Evolutionary conservation across 2,888 invertebrate genomes (phyloP), one percentile per base, ranked within the genome.

Genomic region (Dendrolimus pini): DNA sequence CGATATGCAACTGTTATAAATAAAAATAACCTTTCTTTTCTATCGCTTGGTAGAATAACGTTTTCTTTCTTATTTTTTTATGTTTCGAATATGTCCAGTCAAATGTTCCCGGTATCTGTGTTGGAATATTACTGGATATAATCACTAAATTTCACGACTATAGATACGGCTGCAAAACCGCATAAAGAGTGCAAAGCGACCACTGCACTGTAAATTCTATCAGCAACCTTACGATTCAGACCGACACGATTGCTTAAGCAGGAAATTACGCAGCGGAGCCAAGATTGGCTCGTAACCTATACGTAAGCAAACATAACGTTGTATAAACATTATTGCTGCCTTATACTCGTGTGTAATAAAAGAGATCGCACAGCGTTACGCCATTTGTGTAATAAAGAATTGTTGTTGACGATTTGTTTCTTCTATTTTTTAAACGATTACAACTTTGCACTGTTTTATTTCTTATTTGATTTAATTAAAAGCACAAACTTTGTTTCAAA

Each of bases 241-340:
- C 47, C 47, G 47, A 47, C 9, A 47, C 30, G 30, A 30, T 30
- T 9, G 8, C 12, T 9, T 8, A 47, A 47, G 6, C 47, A 47
- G 47, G 47, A 47, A 47, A 47, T 47, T 47, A 47, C 12, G 12
- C 12, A 47, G 47, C 62, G 57, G 66, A 72, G 71, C 72, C 68
- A 68, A 74, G 75, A 73, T 71, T 64, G 70, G 73, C 72, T 68
- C 56, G 60, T 70, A 68, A 66, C 63, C 64, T 69, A 71, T 10
- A 47, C 47, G 12, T 47, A 47, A 47, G 12, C 47, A 47, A 47
- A 47, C 47, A 8, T 9, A 47, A 47, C 9, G 7, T 12, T 8
- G 47, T 47, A 47, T 6, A 7, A 47, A 47, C 12, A 47, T 47
- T 47, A 47, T 47, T 47, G 8, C 47, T 47, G 47, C 47, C 47